These are phyloP conservation scores for Phyllotis vaccarum DNA, from an alignment of 2,797 vertebrate species.

Conservation along the genomic window DNA sequence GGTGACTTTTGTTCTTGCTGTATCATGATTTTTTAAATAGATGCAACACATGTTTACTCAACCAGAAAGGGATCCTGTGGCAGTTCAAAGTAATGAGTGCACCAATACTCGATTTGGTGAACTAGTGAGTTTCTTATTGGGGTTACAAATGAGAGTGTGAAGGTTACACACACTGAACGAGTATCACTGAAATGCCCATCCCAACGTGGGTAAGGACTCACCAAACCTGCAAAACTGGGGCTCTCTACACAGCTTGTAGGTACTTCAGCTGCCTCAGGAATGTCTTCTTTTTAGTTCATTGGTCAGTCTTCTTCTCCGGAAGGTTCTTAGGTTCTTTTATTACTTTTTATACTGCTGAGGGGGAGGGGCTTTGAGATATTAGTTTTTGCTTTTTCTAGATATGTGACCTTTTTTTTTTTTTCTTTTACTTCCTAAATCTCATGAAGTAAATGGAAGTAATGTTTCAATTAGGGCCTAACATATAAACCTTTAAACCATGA, in stretches of 20 bases:
- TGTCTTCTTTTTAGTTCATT: neutral
- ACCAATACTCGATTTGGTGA: neutral
- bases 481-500: neutral
- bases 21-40: neutral
- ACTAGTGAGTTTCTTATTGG: no score
- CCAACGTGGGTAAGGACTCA: no score
- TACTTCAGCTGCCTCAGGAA: neutral
- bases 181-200: neutral
- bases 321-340: no score
- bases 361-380: neutral
- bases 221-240: neutral
- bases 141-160: neutral
- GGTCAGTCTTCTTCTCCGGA: no score
- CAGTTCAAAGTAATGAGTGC: neutral
- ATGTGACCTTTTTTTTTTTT: neutral
- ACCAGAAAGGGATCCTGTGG: neutral
- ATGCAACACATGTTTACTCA: neutral
- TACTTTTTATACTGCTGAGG: no score
- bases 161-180: no score
- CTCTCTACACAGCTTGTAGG: neutral
- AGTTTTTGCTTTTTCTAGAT: neutral
- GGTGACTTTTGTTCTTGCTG: slow-evolving; percentile 12
- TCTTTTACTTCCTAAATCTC: neutral
- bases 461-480: neutral
- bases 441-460: neutral